A percentile compares a stretch with the other conserved stretches of the same genome.
Conservation (phyloP, 2,797 vertebrate genomes). For the Australoheros facetus region DNA sequence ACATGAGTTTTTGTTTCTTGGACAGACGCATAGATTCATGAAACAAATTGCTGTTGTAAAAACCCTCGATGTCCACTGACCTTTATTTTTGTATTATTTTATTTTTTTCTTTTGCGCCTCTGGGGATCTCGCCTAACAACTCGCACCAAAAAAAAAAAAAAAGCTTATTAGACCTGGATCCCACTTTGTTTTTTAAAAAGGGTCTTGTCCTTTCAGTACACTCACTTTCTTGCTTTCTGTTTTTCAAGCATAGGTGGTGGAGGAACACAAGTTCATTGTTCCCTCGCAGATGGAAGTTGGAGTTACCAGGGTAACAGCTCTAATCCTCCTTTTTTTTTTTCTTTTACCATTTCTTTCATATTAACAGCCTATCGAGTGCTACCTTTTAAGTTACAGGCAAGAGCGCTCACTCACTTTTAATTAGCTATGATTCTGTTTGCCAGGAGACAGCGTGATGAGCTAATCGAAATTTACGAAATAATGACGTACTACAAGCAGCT, state of each 20-base stretch:
- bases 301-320: slow-evolving; percentile 98
- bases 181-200: slow-evolving; percentile 94
- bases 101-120: slow-evolving; percentile 70
- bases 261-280: slow-evolving; percentile 98
- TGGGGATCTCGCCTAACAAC: slow-evolving; percentile 87
- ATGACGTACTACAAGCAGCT: slow-evolving; percentile 91
- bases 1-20: slow-evolving; percentile 78
- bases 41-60: slow-evolving; percentile 88
- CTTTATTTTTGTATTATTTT: slow-evolving; percentile 77
- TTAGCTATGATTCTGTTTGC: slow-evolving; percentile 95
- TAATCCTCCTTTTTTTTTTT: slow-evolving; percentile 94
- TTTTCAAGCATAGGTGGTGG: slow-evolving; percentile 94
- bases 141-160: slow-evolving; percentile 78
- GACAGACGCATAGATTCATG: slow-evolving; percentile 79
- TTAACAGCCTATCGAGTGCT: slow-evolving; percentile 93
- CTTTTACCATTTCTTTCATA: slow-evolving; percentile 89
- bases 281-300: slow-evolving; percentile 95
- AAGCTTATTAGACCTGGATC: slow-evolving; percentile 89
- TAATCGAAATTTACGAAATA: slow-evolving; percentile 99
- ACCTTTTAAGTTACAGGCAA: slow-evolving; percentile 95
- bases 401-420: slow-evolving; percentile 88
- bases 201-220: slow-evolving; percentile 92
- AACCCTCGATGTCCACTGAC: slow-evolving; percentile 86
- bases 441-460: slow-evolving; percentile 95
- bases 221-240: slow-evolving; percentile 77